Conservation (phyloP, 2,888 invertebrate species). For the Pseudococcus viburni region DNA sequence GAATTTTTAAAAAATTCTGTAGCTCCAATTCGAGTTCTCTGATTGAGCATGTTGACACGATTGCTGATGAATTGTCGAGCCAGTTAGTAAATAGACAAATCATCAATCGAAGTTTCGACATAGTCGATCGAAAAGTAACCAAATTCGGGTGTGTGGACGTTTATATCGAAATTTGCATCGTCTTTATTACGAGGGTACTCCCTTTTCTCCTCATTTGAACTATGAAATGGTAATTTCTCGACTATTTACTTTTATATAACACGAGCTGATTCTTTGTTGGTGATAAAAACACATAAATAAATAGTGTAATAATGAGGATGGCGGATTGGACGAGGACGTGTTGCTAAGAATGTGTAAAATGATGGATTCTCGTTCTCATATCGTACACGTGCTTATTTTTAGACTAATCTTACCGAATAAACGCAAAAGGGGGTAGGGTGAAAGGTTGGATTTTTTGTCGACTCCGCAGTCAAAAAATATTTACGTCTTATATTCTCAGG, state of each 20-base stretch:
- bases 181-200: too few species aligned
- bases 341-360: constrained; percentile 4
- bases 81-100: too few species aligned
- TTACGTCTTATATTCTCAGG: constrained; percentile 39
- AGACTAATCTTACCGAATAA: constrained; percentile 5
- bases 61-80: too few species aligned
- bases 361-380: constrained; percentile 7
- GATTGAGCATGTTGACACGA: too few species aligned
- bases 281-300: constrained; percentile 13
- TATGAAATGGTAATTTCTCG: not conserved
- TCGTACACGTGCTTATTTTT: constrained; percentile 50
- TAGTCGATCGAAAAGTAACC: too few species aligned
- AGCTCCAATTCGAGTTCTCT: too few species aligned
- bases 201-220: too few species aligned
- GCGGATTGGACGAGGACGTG: not conserved
- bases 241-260: not conserved
- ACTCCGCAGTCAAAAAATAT: constrained; percentile 22
- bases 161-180: too few species aligned
- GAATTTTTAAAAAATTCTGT: too few species aligned
- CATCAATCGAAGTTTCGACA: too few species aligned
- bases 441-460: not conserved
- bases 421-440: not conserved
- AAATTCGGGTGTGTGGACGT: too few species aligned
- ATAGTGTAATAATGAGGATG: not conserved
- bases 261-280: not conserved